Conservation (phyloP, 1,140 invertebrate genomes). For the Antheraea mylitta region DNA sequence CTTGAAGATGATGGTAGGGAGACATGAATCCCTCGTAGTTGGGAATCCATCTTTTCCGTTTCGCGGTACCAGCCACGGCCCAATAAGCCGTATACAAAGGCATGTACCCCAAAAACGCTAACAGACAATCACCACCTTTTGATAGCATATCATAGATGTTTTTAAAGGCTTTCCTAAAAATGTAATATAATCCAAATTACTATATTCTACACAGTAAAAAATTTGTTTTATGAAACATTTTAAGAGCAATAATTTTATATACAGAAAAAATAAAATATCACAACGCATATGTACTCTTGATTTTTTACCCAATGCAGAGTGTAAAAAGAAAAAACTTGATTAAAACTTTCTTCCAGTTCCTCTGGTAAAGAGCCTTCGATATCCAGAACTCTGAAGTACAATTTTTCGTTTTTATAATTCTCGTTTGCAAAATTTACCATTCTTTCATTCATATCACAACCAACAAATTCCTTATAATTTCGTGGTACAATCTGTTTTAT, state of each 20-base stretch:
- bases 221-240: no score
- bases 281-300: slow-evolving; percentile 4
- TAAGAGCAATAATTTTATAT: no score
- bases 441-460: not conserved
- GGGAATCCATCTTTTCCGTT: slow-evolving; percentile 4
- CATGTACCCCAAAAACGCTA: not conserved
- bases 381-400: not conserved
- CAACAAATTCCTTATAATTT: not conserved
- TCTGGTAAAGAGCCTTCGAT: slow-evolving; percentile 8
- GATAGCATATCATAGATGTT: not conserved
- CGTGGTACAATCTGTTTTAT: not conserved
- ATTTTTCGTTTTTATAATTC: not conserved
- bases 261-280: no score
- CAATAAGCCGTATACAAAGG: no score
- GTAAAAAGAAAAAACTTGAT: slow-evolving; percentile 4
- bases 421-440: slow-evolving; percentile 7
- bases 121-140: not conserved
- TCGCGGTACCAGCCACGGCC: not conserved
- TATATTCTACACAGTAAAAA: no score
- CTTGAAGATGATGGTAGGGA: not conserved
- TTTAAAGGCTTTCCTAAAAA: slow-evolving; percentile 8
- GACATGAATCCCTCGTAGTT: not conserved
- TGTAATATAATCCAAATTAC: not conserved
- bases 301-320: slow-evolving; percentile 3
- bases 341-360: slow-evolving; percentile 1